phyloP scores from a whole-genome alignment of 2,113 vertebrate genomes.

The Psilopsiagon aymara region DNA sequence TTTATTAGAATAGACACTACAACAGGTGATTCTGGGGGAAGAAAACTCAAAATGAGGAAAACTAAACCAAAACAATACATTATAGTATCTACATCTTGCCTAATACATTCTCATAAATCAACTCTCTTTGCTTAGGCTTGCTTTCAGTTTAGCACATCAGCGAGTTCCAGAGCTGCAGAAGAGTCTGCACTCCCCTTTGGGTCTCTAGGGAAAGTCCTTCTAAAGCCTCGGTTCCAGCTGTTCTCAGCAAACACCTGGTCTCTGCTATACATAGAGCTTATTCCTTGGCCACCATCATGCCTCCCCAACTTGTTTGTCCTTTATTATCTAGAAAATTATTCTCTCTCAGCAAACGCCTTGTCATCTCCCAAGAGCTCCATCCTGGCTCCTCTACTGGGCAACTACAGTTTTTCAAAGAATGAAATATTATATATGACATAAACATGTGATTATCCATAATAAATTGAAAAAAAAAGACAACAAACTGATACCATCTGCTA shows the following conservation, averaged over 20 bases:
- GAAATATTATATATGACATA: neutral
- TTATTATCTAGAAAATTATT: neutral
- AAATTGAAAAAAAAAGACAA: neutral
- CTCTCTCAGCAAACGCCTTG: neutral
- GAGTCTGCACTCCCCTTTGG: neutral
- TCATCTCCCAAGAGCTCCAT: neutral
- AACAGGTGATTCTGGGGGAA: neutral
- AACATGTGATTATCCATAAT: neutral
- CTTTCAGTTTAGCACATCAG: neutral
- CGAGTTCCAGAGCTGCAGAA: neutral
- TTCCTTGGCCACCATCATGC: neutral
- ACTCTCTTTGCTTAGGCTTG: neutral
- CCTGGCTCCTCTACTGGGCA: neutral
- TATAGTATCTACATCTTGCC: neutral
- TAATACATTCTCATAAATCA: neutral
- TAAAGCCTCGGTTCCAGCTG: neutral
- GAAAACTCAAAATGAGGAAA: neutral
- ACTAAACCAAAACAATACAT: neutral
- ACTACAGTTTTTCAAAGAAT: neutral
- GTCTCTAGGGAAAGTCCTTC: neutral
- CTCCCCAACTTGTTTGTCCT: neutral
- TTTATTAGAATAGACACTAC: neutral
- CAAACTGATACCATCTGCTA: neutral
- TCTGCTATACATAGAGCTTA: neutral
- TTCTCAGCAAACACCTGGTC: neutral